Percentiles rank a stretch among this genome's conserved stretches.
These are phyloP conservation scores for Acanthisitta chloris DNA, from an alignment of 2,113 vertebrate species.

Conservation along the genomic window DNA sequence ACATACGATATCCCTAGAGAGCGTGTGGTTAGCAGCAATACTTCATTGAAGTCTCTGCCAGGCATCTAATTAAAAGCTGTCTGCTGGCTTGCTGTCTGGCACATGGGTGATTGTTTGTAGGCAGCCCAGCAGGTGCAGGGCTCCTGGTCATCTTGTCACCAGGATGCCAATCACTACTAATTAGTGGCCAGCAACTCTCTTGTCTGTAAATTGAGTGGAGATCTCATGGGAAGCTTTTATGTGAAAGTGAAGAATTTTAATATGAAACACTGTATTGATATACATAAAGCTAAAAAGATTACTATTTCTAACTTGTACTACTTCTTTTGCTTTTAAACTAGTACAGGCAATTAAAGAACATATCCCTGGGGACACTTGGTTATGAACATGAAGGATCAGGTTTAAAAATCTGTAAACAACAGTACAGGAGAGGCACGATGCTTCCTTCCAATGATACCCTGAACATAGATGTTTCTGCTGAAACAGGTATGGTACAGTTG, in stretches of 20 bases:
- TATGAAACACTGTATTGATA: not conserved
- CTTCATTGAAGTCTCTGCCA: not conserved
- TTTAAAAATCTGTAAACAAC: conserved; percentile 85
- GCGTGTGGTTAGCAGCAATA: not conserved
- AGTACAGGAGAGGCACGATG: conserved; percentile 79
- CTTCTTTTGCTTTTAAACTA: conserved; percentile 65
- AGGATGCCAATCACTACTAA: not conserved
- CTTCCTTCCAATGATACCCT: conserved; percentile 76
- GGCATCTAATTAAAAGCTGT: not conserved
- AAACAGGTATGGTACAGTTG: conserved; percentile 76
- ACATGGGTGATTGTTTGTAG: not conserved
- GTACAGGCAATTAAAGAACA: conserved; percentile 81
- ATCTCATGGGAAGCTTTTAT: not conserved
- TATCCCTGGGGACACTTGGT: conserved; percentile 84
- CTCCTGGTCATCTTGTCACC: rapidly evolving
- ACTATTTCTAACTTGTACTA: not conserved
- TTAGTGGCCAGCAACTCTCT: not conserved
- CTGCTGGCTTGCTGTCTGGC: not conserved
- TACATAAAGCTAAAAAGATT: rapidly evolving
- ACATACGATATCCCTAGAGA: not conserved
- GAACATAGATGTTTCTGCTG: conserved; percentile 81
- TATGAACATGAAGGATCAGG: conserved; percentile 79
- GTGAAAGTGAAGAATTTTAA: not conserved
- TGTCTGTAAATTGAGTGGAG: not conserved
- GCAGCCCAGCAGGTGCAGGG: not conserved